A percentile compares a stretch with the other conserved stretches of the same genome.
These are phyloP conservation scores for Hirtodrosophila trivittata DNA, from an alignment of 2,888 invertebrate genomes.

Conservation along the genomic window DNA sequence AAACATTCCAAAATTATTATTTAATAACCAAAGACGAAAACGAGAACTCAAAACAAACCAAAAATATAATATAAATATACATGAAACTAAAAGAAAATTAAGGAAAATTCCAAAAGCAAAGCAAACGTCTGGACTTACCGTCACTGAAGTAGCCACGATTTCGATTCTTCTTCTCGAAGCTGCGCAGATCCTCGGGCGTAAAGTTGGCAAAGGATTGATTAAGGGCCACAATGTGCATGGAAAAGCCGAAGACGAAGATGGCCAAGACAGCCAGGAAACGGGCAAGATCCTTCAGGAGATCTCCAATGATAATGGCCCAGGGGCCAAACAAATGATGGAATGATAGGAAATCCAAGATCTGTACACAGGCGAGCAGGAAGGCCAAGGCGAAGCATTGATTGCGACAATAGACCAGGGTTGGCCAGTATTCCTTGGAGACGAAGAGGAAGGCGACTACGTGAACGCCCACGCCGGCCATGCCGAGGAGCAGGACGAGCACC, in stretches of 20 bases:
- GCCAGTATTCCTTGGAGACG: slow-evolving; percentile 89
- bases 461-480: slow-evolving; percentile 94
- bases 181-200: slow-evolving; percentile 86
- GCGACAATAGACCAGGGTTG: slow-evolving; percentile 95
- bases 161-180: slow-evolving; percentile 85
- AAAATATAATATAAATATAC: slow-evolving; percentile 18
- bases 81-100: slow-evolving; percentile 14
- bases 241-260: slow-evolving; percentile 99
- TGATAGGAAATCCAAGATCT: slow-evolving; percentile 98
- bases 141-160: slow-evolving; percentile 87
- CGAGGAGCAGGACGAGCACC: slow-evolving; percentile 92
- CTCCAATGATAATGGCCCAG: slow-evolving; percentile 99
- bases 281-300: slow-evolving; percentile 96
- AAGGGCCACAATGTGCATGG: slow-evolving; percentile 97
- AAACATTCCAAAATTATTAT: slow-evolving; percentile 66
- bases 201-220: slow-evolving; percentile 95
- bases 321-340: slow-evolving; percentile 99
- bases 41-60: slow-evolving; percentile 10
- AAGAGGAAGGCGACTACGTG: slow-evolving; percentile 93
- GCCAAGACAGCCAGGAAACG: slow-evolving; percentile 98
- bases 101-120: slow-evolving; percentile 45
- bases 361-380: slow-evolving; percentile 97
- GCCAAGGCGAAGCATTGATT: slow-evolving; percentile 99
- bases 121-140: slow-evolving; percentile 86
- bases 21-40: slow-evolving; percentile 23